Base-by-base conservation (phyloP, 2,797 vertebrate genomes). In the Coregonus sp. region DNA sequence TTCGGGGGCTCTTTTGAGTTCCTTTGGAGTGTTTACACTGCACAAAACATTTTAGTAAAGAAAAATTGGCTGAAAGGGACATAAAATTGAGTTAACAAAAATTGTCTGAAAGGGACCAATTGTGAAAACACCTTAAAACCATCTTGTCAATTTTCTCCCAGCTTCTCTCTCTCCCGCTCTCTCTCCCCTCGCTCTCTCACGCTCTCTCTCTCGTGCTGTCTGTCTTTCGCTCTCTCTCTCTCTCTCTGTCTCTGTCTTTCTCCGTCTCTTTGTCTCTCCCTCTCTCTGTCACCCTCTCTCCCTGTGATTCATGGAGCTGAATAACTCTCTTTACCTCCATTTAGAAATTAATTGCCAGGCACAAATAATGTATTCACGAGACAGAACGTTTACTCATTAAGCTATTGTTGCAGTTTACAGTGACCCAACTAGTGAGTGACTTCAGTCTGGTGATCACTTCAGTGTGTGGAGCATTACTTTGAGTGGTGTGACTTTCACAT, bases 331-430 rank as follows among this genome's bases (percentile, higher is more conserved):
- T 63, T 80, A 88, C 87, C 89, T 90, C 84, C 18, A 16, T 88
- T 85, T 86, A 25, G 85, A 89, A 91, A 91, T 92, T 89, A 91
- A 92, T 92, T 89, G 89, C 74, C 40, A 86, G 85, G 83, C 89
- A 76, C 85, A 81, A 84, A 88, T 92, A 91, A 93, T 93, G 91
- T 91, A 93, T 93, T 92, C 91, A 94, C 92, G 90, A 91, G 88
- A 86, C 80, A 0, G 84, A 82, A 89, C 92, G 88, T 93, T 93
- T 92, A 92, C 91, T 94, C 92, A 92, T 94, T 92, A 94, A 90
- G 89, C 87, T 86, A 90, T 92, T 92, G 89, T 91, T 90, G 84
- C 89, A 84, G 86, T 82, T 86, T 88, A 88, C 86, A 84, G 88
- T 67, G 56, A 65, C 61, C 56, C 15, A n/a, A 33, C 54, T 35